These are phyloP conservation scores for Selenia dentaria DNA, from an alignment of 2,888 invertebrate genomes.

Conservation along the genomic window DNA sequence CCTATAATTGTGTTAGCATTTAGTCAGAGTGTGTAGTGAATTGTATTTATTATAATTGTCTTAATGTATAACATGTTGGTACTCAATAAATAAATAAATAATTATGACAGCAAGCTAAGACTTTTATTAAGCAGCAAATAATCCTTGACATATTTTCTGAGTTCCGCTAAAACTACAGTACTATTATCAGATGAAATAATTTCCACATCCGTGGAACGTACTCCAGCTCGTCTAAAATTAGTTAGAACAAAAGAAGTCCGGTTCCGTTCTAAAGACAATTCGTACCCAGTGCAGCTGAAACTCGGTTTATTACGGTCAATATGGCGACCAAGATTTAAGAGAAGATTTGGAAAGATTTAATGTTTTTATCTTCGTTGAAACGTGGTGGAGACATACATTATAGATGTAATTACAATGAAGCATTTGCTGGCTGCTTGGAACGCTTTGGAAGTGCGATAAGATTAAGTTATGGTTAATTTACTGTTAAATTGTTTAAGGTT, in stretches of 20 bases:
- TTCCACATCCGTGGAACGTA: too few relatives aligned
- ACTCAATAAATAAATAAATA: too few relatives aligned
- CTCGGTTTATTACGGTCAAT: slow-evolving; percentile 21
- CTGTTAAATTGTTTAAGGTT: neutral
- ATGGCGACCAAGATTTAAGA: neutral
- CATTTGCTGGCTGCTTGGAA: neutral
- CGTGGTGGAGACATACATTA: neutral
- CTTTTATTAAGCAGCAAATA: too few relatives aligned
- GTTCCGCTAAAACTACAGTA: too few relatives aligned
- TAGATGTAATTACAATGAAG: slow-evolving; percentile 4
- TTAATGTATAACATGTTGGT: too few relatives aligned
- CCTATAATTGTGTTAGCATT: too few relatives aligned
- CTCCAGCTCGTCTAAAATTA: neutral
- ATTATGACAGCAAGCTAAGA: too few relatives aligned
- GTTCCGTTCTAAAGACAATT: slow-evolving; percentile 24
- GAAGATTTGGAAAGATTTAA: slow-evolving; percentile 3
- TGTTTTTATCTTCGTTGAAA: slow-evolving; percentile 2
- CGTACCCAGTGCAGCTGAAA: slow-evolving; percentile 20
- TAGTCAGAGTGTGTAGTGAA: too few relatives aligned
- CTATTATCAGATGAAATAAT: too few relatives aligned
- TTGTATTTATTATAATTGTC: too few relatives aligned
- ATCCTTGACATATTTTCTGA: too few relatives aligned
- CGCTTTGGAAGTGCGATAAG: slow-evolving; percentile 1
- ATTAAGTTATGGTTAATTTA: neutral
- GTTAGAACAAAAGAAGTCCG: slow-evolving; percentile 23